Base-by-base conservation (phyloP, 2,797 vertebrate genomes). In the Crenuchus spilurus region DNA sequence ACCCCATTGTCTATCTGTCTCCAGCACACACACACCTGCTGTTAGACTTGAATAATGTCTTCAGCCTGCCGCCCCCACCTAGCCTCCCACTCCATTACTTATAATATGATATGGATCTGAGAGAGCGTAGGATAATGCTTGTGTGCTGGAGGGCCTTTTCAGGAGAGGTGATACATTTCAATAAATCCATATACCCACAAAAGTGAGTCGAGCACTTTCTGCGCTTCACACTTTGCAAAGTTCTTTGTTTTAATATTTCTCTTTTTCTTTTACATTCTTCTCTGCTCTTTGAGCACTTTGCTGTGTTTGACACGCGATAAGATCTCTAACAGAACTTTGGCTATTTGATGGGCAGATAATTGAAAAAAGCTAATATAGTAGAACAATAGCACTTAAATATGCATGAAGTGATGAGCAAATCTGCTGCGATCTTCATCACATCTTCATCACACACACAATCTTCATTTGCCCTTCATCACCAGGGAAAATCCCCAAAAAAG, bases 41-140 rank as follows among this genome's bases (percentile, higher is more conserved):
- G 77, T 73, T 79, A 70, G 73, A 78, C 73, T 62, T 80, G 77
- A 80, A 80, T 81, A 79, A 85, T 78, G 61, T 83, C 64, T 80
- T 70, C 60, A 69, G 77, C 79, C 52, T 51, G 22, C 58, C 76
- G 33, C 72, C 75, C 70, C 67, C 70, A 44, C 61, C 28, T 37
- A 60, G 51, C 62, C 82, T 82, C 77, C 75, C 71, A 77, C 76
- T 71, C 79, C 74, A 80, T 84, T 82, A 83, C 74, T 28, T 75
- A 76, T 77, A 77, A 80, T 74, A 82, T 72, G 78, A 82, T 82
- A 81, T 77, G 74, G 67, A 84, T 82, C 73, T 80, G 68, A 71
- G 63, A 68, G 75, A 46, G 79, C 55, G 75, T 79, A 81, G 79
- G 79, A 80, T 73, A 76, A 72, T 72, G 77, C 54, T 55, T 64